Base-by-base conservation (phyloP, 2,888 invertebrate species). In the Epinotia nisella region DNA sequence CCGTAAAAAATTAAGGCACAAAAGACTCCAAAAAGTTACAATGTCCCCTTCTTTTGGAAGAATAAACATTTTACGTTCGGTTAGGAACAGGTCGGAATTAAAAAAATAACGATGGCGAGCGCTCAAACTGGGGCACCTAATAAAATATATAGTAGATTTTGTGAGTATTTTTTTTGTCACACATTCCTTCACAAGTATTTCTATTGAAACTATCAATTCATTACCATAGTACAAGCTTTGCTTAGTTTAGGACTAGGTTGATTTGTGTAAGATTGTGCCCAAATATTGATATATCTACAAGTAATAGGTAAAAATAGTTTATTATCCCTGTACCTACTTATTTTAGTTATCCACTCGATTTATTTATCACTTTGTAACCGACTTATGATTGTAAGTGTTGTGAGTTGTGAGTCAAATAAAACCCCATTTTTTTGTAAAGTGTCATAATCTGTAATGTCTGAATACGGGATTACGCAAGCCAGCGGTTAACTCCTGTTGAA, bases 31-130 rank as follows among this genome's bases (percentile, higher is more conserved):
- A 91, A 90, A 88, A 89, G 87, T 88, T 87, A 82, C 82, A 88
- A 87, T 88, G 88, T 90, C 89, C 88, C 88, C 87, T n/a, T 87
- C 84, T 83, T 80, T 79, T 56, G 83, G 80, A 79, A 85, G 82
- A 88, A 88, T 92, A 92, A 92, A 93, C 92, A 92, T 92, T 92
- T 90, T 90, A 92, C 89, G 88, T 87, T 84, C 86, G 83, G 84
- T 88, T 85, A 82, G 83, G 82, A 85, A 86, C 85, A 81, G 82
- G 81, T 81, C 81, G 82, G 79, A 86, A 87, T 86, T 87, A 84
- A 87, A 87, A 49, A 85, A 85, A 83, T 78, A 66, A 41, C 65
- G 68, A 68, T 75, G 75, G 78, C 81, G 79, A 10, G 51, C 59
- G 86, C 85, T 81, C 85, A 17, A 21, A 83, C 62, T 74, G 51